Evolutionary conservation across 2,888 invertebrate genomes (phyloP).

Genomic region (Neoscelio sp.): DNA sequence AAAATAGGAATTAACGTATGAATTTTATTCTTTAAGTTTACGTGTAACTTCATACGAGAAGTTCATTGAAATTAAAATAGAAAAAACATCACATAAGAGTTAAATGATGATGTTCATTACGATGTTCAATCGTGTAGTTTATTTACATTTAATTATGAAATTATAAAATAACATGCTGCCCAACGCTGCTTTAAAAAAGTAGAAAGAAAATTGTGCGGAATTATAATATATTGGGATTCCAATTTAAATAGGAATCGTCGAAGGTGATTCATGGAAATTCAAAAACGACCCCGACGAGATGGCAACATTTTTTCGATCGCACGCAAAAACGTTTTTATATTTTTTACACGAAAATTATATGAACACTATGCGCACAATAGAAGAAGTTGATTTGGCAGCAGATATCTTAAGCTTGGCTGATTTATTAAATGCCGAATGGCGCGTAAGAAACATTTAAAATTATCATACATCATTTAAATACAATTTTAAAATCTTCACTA

Average conservation of each 20-base stretch:
- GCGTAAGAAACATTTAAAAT: conserved; percentile 85
- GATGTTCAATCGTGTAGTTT: too few relatives aligned
- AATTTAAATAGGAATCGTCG: conserved; percentile 76
- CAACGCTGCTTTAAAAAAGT: too few relatives aligned
- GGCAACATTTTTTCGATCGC: conserved; percentile 87
- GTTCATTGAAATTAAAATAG: too few relatives aligned
- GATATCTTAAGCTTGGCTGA: conserved; percentile 90
- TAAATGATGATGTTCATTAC: too few relatives aligned
- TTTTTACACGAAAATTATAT: conserved; percentile 91
- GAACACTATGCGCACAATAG: conserved; percentile 87
- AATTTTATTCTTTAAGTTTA: too few relatives aligned
- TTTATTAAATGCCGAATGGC: conserved; percentile 87
- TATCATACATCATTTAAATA: too few relatives aligned
- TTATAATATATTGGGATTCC: not conserved
- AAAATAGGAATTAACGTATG: too few relatives aligned
- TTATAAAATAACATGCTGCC: too few relatives aligned
- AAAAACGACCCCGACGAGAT: conserved; percentile 87
- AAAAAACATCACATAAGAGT: too few relatives aligned
- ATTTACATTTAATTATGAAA: too few relatives aligned
- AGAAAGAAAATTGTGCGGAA: too few relatives aligned
- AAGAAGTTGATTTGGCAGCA: conserved; percentile 84
- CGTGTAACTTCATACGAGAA: too few relatives aligned
- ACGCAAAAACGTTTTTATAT: conserved; percentile 87
- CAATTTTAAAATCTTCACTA: not conserved
- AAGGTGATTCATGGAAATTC: conserved; percentile 82